Conservation (phyloP, 2,113 vertebrate species). For the Dipodomys stephensi region DNA sequence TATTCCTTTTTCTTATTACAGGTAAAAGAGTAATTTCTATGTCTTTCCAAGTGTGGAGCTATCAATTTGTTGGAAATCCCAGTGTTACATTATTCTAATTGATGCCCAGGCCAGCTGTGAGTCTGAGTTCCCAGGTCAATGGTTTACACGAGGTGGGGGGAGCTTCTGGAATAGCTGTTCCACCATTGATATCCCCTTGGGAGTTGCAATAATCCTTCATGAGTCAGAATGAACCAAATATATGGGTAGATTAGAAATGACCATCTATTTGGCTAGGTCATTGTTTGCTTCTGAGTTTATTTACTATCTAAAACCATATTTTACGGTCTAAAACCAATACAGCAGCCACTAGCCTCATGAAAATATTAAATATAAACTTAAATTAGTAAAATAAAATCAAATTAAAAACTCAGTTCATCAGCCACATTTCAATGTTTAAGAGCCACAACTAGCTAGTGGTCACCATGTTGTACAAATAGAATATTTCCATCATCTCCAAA, state of each 20-base stretch:
- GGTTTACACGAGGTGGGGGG: background rate
- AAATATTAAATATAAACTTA: conserved; percentile 22
- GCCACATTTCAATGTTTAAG: background rate
- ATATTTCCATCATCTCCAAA: background rate
- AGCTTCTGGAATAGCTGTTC: background rate
- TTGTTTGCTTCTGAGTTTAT: conserved; percentile 10
- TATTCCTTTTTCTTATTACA: background rate
- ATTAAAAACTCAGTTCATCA: background rate
- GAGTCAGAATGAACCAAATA: background rate
- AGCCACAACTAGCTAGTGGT: background rate
- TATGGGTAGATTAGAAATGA: background rate
- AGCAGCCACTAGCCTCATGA: background rate
- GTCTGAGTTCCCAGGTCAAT: background rate
- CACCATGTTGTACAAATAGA: background rate
- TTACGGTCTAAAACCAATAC: background rate
- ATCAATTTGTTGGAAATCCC: background rate
- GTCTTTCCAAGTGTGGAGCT: background rate
- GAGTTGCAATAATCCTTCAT: background rate
- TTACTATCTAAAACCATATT: background rate
- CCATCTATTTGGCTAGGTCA: background rate
- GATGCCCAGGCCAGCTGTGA: background rate
- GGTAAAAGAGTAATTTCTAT: background rate
- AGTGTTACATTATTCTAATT: background rate
- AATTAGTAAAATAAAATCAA: conserved; percentile 19
- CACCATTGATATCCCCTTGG: background rate